These are phyloP conservation scores for Alosa alosa DNA, from an alignment of 2,113 vertebrate species.

Conservation along the genomic window DNA sequence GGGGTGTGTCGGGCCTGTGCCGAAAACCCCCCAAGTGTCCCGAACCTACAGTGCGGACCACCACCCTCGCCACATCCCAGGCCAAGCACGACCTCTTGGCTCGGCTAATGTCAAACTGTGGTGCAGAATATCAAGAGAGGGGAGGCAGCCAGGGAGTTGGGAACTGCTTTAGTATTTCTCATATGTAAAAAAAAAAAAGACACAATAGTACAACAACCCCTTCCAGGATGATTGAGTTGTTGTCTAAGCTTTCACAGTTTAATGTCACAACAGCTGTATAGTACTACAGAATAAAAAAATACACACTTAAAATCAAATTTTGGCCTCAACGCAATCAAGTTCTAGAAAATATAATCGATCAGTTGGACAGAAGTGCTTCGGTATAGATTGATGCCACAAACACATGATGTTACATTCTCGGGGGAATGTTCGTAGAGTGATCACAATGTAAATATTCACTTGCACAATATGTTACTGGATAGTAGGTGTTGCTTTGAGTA, in stretches of 20 bases:
- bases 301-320: slow-evolving; percentile 46
- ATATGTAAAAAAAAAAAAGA: background rate
- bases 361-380: slow-evolving; percentile 53
- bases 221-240: slow-evolving; percentile 49
- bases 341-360: slow-evolving; percentile 48
- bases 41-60: background rate
- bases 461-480: slow-evolving; percentile 49
- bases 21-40: background rate
- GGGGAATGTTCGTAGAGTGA: slow-evolving; percentile 44
- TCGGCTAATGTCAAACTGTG: background rate
- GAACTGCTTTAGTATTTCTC: background rate
- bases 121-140: background rate
- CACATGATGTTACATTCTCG: slow-evolving; percentile 58
- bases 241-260: slow-evolving; percentile 65
- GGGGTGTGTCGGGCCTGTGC: background rate
- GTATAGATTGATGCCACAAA: slow-evolving; percentile 53
- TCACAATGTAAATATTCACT: slow-evolving; percentile 54
- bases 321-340: slow-evolving; percentile 52
- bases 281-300: slow-evolving; percentile 59
- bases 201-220: slow-evolving; percentile 59
- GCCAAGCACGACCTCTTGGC: background rate
- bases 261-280: slow-evolving; percentile 68
- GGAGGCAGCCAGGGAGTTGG: background rate
- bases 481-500: slow-evolving; percentile 48
- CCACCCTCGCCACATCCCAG: background rate